phyloP scores from a whole-genome alignment of 2,888 invertebrate species.

The Psococerastis gibbosa region DNA sequence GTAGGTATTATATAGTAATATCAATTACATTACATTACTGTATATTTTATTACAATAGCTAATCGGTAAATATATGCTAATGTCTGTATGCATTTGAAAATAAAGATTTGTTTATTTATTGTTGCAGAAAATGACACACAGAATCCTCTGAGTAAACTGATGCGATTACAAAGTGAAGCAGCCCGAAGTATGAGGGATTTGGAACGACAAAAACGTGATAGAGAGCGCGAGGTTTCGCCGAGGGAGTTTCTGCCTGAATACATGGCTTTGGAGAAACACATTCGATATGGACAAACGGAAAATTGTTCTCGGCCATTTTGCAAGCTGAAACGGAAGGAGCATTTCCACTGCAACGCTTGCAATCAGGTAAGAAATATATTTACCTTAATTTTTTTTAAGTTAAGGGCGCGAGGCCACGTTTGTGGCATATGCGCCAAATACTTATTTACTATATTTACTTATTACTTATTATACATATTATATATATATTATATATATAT shows the following conservation, averaged over 20 bases:
- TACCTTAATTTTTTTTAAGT: neutral
- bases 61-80: too few species aligned
- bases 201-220: slow-evolving; percentile 1
- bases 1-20: too few species aligned
- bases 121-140: too few species aligned
- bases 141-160: slow-evolving; percentile 2
- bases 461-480: too few species aligned
- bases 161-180: slow-evolving; percentile 2
- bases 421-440: neutral
- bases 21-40: too few species aligned
- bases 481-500: too few species aligned
- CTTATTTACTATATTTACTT: neutral
- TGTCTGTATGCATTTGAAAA: neutral
- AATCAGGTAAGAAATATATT: slow-evolving; percentile 37
- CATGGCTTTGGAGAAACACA: slow-evolving; percentile 26
- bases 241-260: slow-evolving; percentile 20
- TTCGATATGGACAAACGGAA: slow-evolving; percentile 40
- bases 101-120: neutral
- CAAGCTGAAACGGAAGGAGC: slow-evolving; percentile 56
- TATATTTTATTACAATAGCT: too few species aligned
- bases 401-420: too few species aligned
- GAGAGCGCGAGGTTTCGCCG: neutral
- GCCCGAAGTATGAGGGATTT: slow-evolving; percentile 1
- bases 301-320: slow-evolving; percentile 61
- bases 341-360: slow-evolving; percentile 62